phyloP scores from a whole-genome alignment of 2,113 vertebrate genomes.

The Furnarius figulus region DNA sequence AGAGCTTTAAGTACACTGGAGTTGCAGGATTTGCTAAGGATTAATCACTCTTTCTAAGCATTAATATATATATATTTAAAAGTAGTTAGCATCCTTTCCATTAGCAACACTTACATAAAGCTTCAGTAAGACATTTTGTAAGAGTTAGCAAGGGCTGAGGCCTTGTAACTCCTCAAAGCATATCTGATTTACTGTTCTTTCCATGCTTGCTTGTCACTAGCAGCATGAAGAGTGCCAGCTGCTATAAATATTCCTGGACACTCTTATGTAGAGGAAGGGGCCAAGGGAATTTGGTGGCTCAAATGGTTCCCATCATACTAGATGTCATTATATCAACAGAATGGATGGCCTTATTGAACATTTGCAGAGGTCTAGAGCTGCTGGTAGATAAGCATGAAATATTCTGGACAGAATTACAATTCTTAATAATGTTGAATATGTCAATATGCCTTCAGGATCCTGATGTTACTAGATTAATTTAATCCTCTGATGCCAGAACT shows the following conservation, averaged over 20 bases:
- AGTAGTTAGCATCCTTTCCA: neutral
- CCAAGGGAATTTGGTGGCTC: neutral
- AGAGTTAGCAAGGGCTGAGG: neutral
- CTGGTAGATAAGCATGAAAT: neutral
- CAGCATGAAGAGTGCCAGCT: neutral
- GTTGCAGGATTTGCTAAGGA: neutral
- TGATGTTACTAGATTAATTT: slow-evolving; percentile 1
- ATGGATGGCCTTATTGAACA: neutral
- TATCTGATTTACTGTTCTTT: slow-evolving; percentile 1
- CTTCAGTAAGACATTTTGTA: neutral
- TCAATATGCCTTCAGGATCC: neutral
- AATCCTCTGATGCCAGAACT: neutral
- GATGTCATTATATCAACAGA: neutral
- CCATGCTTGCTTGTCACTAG: neutral
- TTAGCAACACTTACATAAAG: neutral
- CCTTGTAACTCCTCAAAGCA: neutral
- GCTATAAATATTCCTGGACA: neutral
- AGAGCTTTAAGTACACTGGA: neutral
- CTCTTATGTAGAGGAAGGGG: neutral
- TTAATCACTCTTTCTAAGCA: neutral
- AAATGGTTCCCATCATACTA: neutral
- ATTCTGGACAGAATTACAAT: neutral
- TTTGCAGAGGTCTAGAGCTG: neutral
- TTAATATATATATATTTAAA: neutral
- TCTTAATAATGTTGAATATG: neutral